Conservation (phyloP, 2,888 invertebrate genomes). For the Caenorhabditis sp. region DNA sequence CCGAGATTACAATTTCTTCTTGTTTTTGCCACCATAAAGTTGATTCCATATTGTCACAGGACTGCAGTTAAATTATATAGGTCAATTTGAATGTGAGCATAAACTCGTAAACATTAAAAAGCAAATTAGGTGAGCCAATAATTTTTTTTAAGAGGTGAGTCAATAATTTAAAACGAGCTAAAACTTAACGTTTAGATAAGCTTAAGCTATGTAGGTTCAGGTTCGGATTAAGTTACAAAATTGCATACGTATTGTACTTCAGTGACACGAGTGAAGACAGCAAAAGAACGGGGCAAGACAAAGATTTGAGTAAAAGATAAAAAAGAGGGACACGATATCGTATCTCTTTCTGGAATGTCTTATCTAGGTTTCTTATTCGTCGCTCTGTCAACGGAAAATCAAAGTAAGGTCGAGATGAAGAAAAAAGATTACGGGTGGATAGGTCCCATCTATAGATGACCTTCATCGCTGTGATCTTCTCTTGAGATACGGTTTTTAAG, state of each 20-base stretch:
- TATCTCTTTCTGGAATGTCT: constrained; percentile 16
- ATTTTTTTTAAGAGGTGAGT: too few species aligned
- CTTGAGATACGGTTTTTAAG: background rate
- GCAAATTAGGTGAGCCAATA: too few species aligned
- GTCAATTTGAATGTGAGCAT: too few species aligned
- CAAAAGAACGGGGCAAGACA: constrained; percentile 26
- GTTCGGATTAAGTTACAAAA: background rate
- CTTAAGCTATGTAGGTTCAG: too few species aligned
- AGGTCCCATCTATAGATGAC: constrained; percentile 24
- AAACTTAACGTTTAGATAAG: background rate
- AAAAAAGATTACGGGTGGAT: constrained; percentile 34
- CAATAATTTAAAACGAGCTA: too few species aligned
- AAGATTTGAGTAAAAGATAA: constrained; percentile 38
- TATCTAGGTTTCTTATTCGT: constrained; percentile 1
- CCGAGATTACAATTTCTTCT: constrained; percentile 85
- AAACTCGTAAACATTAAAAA: too few species aligned
- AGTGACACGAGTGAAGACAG: constrained; percentile 24
- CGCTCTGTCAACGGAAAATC: constrained; percentile 23
- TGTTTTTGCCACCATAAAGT: constrained; percentile 81
- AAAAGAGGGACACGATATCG: constrained; percentile 27
- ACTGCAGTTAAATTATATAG: too few species aligned
- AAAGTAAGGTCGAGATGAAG: constrained; percentile 49
- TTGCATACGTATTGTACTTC: constrained; percentile 12
- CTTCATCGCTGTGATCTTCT: constrained; percentile 9
- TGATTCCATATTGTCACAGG: constrained; percentile 77